Evolutionary conservation across 2,888 invertebrate genomes (phyloP).

Genomic region (Coelogynopora nodosa): DNA sequence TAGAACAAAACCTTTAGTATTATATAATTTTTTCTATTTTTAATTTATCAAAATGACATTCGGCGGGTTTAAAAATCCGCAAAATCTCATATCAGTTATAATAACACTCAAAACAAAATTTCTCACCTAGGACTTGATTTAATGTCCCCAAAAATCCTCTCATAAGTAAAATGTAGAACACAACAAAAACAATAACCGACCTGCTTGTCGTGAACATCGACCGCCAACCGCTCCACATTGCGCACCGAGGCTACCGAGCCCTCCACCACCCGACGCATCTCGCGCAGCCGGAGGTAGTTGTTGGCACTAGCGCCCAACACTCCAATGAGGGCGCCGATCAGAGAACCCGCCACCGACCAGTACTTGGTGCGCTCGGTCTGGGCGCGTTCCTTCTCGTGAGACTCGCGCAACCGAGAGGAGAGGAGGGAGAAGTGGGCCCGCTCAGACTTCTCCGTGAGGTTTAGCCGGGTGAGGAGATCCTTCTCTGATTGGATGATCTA

Average conservation of each 20-base stretch:
- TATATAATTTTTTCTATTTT: too few relatives aligned
- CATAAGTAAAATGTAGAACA: too few relatives aligned
- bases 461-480: conserved; percentile 66
- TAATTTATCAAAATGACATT: too few relatives aligned
- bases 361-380: conserved; percentile 79
- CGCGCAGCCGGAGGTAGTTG: conserved; percentile 69
- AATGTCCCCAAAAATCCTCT: too few relatives aligned
- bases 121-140: too few relatives aligned
- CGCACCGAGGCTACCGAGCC: conserved; percentile 57
- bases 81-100: too few relatives aligned
- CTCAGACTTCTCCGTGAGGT: conserved; percentile 71
- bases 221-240: not conserved
- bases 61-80: too few relatives aligned
- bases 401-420: conserved; percentile 73
- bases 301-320: conserved; percentile 70
- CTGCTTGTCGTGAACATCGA: not conserved
- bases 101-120: too few relatives aligned
- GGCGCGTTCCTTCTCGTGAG: conserved; percentile 77
- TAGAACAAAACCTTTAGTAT: too few relatives aligned
- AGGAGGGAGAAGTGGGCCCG: conserved; percentile 70
- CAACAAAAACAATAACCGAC: too few relatives aligned
- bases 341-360: conserved; percentile 74
- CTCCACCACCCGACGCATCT: conserved; percentile 67
- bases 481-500: conserved; percentile 51
- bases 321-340: conserved; percentile 68